These are phyloP conservation scores for Trinectes maculatus DNA, from an alignment of 2,113 vertebrate species.

Conservation along the genomic window DNA sequence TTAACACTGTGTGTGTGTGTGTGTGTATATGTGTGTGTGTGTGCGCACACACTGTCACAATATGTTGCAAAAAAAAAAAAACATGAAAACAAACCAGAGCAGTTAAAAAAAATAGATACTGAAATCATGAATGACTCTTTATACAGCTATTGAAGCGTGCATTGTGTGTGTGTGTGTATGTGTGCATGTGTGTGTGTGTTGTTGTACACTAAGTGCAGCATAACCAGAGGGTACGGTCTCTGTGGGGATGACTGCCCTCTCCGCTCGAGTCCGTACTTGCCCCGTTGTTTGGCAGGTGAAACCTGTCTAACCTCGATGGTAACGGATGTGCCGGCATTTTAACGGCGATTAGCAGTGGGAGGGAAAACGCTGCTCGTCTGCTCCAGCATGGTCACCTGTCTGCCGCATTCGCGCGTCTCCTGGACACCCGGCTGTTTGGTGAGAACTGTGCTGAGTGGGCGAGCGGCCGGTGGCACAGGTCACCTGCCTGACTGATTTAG, in stretches of 20 bases:
- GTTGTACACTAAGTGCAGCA: neutral
- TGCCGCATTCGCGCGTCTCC: constrained; percentile 36
- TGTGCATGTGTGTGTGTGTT: constrained; percentile 3
- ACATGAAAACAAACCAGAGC: neutral
- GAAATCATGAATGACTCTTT: neutral
- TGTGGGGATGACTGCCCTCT: neutral
- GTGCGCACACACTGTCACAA: too few relatives aligned
- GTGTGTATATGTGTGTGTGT: too few relatives aligned
- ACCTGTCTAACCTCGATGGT: constrained; percentile 72
- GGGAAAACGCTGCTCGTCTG: constrained; percentile 2
- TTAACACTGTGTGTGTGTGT: too few relatives aligned
- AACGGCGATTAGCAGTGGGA: neutral
- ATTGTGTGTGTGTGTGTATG: neutral
- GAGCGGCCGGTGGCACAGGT: neutral
- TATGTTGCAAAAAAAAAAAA: too few relatives aligned
- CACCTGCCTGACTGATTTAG: constrained; percentile 22
- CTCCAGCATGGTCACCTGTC: constrained; percentile 62
- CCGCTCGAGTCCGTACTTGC: constrained; percentile 65
- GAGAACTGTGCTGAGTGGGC: constrained; percentile 33
- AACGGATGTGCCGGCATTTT: constrained; percentile 39
- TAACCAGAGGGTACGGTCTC: constrained; percentile 54
- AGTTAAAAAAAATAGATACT: neutral
- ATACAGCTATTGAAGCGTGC: neutral
- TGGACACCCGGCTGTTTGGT: constrained; percentile 60
- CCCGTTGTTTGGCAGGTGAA: constrained; percentile 67